Evolutionary conservation across 2,113 vertebrate genomes (phyloP).

Genomic region (Toxotes jaculatrix): DNA sequence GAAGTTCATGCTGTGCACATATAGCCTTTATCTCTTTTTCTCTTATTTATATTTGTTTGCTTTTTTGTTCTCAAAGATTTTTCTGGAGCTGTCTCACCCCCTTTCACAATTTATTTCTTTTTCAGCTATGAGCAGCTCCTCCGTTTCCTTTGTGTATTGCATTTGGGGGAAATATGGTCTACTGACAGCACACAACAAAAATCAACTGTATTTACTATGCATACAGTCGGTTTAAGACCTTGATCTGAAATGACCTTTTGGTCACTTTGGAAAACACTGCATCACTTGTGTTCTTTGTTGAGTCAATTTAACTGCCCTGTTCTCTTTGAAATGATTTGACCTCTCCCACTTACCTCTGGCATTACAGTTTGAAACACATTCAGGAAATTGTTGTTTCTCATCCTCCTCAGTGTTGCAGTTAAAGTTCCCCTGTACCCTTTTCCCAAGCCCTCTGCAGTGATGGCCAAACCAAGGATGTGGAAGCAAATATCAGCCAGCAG

Average conservation of each 20-base stretch:
- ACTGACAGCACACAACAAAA: not conserved
- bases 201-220: not conserved
- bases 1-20: not conserved
- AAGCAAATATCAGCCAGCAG: conserved; percentile 42
- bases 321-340: conserved; percentile 15
- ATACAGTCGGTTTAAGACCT: not conserved
- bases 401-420: conserved; percentile 34
- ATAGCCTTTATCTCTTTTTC: not conserved
- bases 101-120: not conserved
- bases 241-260: not conserved
- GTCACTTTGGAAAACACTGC: not conserved
- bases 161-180: not conserved
- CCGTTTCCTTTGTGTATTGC: not conserved
- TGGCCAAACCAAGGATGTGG: conserved; percentile 33
- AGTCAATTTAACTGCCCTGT: conserved; percentile 18
- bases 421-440: conserved; percentile 37
- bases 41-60: no score
- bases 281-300: not conserved
- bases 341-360: conserved; percentile 5
- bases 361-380: conserved; percentile 7
- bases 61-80: not conserved
- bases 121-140: not conserved
- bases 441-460: conserved; percentile 17
- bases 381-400: conserved; percentile 40
- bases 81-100: not conserved